Conservation (phyloP, 2,113 vertebrate species). For the Gnathonemus echidnorhynchus region DNA sequence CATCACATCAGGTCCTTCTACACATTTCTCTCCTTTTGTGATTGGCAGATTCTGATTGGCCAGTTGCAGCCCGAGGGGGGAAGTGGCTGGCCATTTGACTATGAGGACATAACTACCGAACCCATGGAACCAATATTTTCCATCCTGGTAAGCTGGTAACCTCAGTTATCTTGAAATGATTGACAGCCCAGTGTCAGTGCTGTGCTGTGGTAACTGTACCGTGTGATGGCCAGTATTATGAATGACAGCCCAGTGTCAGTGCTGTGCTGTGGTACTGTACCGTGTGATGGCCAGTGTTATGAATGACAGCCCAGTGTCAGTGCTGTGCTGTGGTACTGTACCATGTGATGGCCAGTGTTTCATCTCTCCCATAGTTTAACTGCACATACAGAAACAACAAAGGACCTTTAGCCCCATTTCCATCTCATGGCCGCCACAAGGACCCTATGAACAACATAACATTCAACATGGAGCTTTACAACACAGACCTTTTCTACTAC, state of each 20-base stretch:
- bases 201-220: background rate
- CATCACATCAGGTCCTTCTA: background rate
- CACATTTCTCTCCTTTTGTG: slow-evolving; percentile 9
- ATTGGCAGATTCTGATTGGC: slow-evolving; percentile 75
- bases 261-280: background rate
- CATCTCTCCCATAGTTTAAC: slow-evolving; percentile 69
- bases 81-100: slow-evolving; percentile 55
- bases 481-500: slow-evolving; percentile 58
- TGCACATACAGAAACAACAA: slow-evolving; percentile 66
- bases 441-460: slow-evolving; percentile 54
- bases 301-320: background rate
- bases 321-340: background rate
- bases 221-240: slow-evolving; percentile 14
- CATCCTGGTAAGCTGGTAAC: slow-evolving; percentile 31
- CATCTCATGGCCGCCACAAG: slow-evolving; percentile 19
- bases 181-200: background rate
- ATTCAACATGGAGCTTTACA: slow-evolving; percentile 80
- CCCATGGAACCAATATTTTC: background rate
- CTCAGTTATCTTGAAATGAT: background rate
- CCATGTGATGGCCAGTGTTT: slow-evolving; percentile 17
- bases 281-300: background rate
- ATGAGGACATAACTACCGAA: slow-evolving; percentile 37
- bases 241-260: background rate
- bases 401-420: slow-evolving; percentile 9
- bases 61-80: slow-evolving; percentile 63